These are phyloP conservation scores for Megaustenia siamemsis DNA, from an alignment of 2,888 invertebrate genomes.

Conservation along the genomic window DNA sequence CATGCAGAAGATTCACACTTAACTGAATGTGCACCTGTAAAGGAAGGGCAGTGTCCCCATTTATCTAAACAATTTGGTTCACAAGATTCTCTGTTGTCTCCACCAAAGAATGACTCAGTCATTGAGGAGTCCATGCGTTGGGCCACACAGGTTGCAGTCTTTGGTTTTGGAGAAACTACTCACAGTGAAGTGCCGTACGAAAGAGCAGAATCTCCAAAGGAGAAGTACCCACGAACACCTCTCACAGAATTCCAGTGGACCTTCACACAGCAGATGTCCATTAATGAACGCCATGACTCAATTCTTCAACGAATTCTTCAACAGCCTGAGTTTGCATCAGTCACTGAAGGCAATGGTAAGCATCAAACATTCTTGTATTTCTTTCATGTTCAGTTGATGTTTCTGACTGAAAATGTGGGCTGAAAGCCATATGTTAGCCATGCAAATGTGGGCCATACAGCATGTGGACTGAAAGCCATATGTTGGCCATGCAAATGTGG, in stretches of 20 bases:
- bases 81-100: constrained; percentile 34
- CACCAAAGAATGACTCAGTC: constrained; percentile 41
- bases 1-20: background rate
- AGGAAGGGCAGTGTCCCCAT: background rate
- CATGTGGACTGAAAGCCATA: too few relatives aligned
- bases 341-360: constrained; percentile 52
- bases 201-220: constrained; percentile 26
- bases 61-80: constrained; percentile 16
- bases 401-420: too few relatives aligned
- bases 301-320: constrained; percentile 52
- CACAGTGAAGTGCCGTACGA: constrained; percentile 42
- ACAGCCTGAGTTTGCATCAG: constrained; percentile 47
- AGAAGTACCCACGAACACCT: constrained; percentile 40
- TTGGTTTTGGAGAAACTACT: constrained; percentile 42
- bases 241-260: constrained; percentile 51
- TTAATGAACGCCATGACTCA: constrained; percentile 44
- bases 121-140: constrained; percentile 36
- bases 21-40: background rate
- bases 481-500: too few relatives aligned
- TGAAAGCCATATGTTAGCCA: too few relatives aligned
- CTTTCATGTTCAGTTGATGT: background rate
- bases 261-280: constrained; percentile 44
- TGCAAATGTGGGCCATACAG: too few relatives aligned
- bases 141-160: constrained; percentile 22
- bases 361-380: background rate